Conservation (phyloP, 92 coral and sea anemone species). For the Porites lobata region DNA sequence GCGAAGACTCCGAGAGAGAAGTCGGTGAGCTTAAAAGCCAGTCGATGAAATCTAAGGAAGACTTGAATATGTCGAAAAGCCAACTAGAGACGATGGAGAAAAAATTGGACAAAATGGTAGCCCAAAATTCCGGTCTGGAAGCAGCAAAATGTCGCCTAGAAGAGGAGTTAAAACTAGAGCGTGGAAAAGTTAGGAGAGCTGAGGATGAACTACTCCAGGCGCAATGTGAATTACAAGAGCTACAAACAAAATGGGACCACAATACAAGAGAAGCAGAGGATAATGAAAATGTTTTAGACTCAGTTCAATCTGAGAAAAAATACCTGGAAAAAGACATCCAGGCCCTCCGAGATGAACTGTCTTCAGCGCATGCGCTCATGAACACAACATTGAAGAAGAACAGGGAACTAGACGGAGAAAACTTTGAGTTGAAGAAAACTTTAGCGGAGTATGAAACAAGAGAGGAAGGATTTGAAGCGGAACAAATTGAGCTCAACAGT, state of each 20-base stretch:
- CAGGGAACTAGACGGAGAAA: constrained; percentile 46
- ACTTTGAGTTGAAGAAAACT: constrained; percentile 72
- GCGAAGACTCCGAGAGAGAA: constrained; percentile 14
- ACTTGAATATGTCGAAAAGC: neutral
- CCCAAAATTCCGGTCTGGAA: constrained; percentile 25
- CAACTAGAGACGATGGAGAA: constrained; percentile 11
- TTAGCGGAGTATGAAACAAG: constrained; percentile 85
- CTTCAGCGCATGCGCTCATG: constrained; percentile 77
- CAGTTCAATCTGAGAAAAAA: constrained; percentile 86
- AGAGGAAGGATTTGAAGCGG: constrained; percentile 68
- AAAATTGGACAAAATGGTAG: constrained; percentile 1
- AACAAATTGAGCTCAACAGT: constrained; percentile 82
- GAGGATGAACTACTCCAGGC: constrained; percentile 82
- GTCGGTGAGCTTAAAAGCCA: neutral
- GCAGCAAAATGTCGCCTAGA: constrained; percentile 21
- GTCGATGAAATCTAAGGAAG: constrained; percentile 5
- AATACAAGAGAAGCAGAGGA: constrained; percentile 82
- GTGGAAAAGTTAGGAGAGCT: constrained; percentile 43
- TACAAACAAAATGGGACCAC: constrained; percentile 90
- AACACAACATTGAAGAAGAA: constrained; percentile 47
- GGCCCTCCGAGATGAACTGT: constrained; percentile 89
- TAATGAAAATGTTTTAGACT: constrained; percentile 76
- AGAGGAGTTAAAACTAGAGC: constrained; percentile 14
- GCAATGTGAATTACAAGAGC: constrained; percentile 85
- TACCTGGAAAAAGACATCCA: constrained; percentile 87